Evolutionary conservation across 2,797 vertebrate species (phyloP), one percentile per base, ranked within the genome.

Genomic region (Anabas testudineus): DNA sequence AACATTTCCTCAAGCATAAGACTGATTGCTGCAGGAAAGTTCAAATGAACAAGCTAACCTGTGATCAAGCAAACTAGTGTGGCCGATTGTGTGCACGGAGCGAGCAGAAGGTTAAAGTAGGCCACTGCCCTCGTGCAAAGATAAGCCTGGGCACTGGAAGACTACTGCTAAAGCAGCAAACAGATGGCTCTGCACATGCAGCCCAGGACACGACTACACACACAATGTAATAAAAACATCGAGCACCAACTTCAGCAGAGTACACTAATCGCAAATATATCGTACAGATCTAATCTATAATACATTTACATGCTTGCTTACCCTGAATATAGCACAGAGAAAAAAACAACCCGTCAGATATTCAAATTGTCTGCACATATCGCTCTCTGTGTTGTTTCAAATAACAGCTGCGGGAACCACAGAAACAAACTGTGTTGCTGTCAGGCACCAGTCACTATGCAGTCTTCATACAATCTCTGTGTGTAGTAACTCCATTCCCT

Each of bases 31-130:
- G 7, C 9, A 34, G 10, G 18, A 62, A 74, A 61, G 70, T 83
- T 65, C 15, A 39, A 41, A n/a, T 14, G n/a, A 54, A 72, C 60
- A 43, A 69, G 69, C 49, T 43, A 32, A 65, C 22, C 71, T 68
- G 32, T 72, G 73, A 71, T 77, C 54, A 74, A 21, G 74, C 49
- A 67, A 76, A 72, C 59, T 48, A 75, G 58, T 64, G 70, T 48
- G 77, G 62, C 66, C 0, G 60, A 60, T 63, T 71, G 70, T 62
- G 66, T 52, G 58, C 77, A 68, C 54, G 19, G 78, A 87, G 79
- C 52, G 47, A 90, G 90, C 87, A 88, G 87, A 88, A 91, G 89
- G 90, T 91, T 92, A 88, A 93, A 93, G 89, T 93, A 93, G 93
- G 91, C 88, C 91, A 91, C 78, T 81, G 88, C 87, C 87, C 84